phyloP scores from a whole-genome alignment of 2,797 vertebrate species.

The Esox lucius region DNA sequence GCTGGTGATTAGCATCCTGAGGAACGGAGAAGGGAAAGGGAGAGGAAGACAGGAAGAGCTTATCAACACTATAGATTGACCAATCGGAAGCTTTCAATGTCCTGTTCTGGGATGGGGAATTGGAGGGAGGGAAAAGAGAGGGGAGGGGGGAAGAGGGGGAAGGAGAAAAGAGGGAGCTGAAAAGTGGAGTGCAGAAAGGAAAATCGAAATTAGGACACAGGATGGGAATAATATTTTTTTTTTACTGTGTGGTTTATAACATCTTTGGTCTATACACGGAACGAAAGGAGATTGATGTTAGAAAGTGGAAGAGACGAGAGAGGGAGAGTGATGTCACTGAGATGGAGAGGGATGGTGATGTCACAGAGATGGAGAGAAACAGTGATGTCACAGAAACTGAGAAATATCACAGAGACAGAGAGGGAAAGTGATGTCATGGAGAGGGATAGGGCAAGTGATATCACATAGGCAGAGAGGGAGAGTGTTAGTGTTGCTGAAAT shows the following conservation, averaged over 20 bases:
- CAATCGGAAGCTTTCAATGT: slow-evolving; percentile 39
- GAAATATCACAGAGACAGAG: too few species aligned
- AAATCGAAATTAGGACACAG: neutral
- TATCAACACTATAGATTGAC: slow-evolving; percentile 37
- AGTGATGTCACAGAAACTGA: too few species aligned
- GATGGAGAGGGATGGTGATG: too few species aligned
- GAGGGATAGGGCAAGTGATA: neutral
- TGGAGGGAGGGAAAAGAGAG: slow-evolving; percentile 23
- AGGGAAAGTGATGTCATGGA: neutral
- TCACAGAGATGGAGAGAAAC: too few species aligned
- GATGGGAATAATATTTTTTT: too few species aligned
- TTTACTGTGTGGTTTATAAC: neutral
- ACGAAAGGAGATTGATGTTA: too few species aligned
- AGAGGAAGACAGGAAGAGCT: slow-evolving; percentile 43
- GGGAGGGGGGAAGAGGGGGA: slow-evolving; percentile 1
- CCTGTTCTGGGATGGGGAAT: slow-evolving; percentile 22
- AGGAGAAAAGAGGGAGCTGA: neutral
- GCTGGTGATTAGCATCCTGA: slow-evolving; percentile 69
- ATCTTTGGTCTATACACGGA: neutral
- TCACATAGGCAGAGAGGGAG: too few species aligned
- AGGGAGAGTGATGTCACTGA: too few species aligned
- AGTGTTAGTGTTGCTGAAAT: neutral
- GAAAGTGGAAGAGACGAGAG: too few species aligned
- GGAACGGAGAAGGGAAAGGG: slow-evolving; percentile 11
- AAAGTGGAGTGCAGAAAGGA: neutral